Conservation (phyloP, 2,888 invertebrate genomes). For the Antheraea assamensis region DNA sequence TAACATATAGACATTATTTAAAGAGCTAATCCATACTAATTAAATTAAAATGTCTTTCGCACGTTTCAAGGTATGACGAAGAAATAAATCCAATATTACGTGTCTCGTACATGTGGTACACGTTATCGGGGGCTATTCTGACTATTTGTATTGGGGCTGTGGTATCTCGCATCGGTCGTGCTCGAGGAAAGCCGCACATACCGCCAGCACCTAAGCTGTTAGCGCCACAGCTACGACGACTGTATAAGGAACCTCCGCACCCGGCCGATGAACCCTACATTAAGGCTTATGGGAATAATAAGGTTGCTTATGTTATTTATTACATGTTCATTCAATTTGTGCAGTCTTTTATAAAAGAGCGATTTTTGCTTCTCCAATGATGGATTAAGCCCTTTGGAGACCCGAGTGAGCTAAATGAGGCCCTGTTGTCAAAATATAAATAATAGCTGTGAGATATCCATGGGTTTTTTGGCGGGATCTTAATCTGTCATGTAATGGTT, state of each 20-base stretch:
- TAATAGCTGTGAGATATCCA: no score
- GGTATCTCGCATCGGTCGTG: constrained; percentile 55
- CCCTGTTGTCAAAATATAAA: no score
- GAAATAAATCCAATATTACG: constrained; percentile 85
- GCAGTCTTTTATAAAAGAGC: neutral
- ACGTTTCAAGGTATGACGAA: constrained; percentile 49
- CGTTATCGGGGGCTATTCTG: constrained; percentile 71
- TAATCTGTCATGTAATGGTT: no score
- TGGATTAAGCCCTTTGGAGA: no score
- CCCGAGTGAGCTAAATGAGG: no score
- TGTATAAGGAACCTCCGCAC: constrained; percentile 76
- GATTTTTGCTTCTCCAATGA: neutral
- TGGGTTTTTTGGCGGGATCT: no score
- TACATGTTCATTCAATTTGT: neutral
- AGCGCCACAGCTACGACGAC: constrained; percentile 86
- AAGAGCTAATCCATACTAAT: neutral
- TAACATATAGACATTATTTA: neutral
- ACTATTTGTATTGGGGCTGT: constrained; percentile 60
- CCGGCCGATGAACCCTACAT: constrained; percentile 70
- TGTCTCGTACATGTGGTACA: constrained; percentile 91
- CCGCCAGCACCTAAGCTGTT: constrained; percentile 77
- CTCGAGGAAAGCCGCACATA: constrained; percentile 58
- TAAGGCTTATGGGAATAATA: constrained; percentile 65
- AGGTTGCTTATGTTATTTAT: constrained; percentile 31
- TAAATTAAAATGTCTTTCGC: neutral